phyloP scores from a whole-genome alignment of 2,797 vertebrate species.

The Sylvia borin region DNA sequence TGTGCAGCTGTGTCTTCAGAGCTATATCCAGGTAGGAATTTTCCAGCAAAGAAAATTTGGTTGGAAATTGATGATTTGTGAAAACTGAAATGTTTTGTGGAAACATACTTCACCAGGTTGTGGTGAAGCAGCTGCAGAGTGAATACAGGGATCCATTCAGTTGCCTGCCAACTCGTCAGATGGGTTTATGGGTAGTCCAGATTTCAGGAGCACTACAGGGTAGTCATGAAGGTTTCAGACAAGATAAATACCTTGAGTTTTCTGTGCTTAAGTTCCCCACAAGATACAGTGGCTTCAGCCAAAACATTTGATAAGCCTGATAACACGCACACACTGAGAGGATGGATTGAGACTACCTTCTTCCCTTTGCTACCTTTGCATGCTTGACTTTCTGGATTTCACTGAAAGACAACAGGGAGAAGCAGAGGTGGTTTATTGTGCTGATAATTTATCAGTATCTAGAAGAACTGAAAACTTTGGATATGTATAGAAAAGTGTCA shows the following conservation, averaged over 20 bases:
- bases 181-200: not conserved
- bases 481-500: not conserved
- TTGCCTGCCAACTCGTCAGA: fast-evolving
- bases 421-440: not conserved
- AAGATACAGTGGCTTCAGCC: not conserved
- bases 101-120: not conserved
- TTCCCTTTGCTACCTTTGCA: not conserved
- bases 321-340: fast-evolving
- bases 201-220: not conserved
- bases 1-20: not conserved
- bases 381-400: not conserved
- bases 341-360: not conserved
- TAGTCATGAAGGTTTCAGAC: not conserved
- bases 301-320: not conserved
- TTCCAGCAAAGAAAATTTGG: not conserved
- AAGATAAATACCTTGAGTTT: not conserved
- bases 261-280: not conserved
- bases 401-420: not conserved
- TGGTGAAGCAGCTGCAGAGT: not conserved
- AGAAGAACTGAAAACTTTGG: not conserved
- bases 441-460: not conserved
- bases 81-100: not conserved
- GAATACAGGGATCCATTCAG: fast-evolving
- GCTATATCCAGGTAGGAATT: not conserved
- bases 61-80: not conserved